phyloP scores from a whole-genome alignment of 2,113 vertebrate species.

The Scomber scombrus region DNA sequence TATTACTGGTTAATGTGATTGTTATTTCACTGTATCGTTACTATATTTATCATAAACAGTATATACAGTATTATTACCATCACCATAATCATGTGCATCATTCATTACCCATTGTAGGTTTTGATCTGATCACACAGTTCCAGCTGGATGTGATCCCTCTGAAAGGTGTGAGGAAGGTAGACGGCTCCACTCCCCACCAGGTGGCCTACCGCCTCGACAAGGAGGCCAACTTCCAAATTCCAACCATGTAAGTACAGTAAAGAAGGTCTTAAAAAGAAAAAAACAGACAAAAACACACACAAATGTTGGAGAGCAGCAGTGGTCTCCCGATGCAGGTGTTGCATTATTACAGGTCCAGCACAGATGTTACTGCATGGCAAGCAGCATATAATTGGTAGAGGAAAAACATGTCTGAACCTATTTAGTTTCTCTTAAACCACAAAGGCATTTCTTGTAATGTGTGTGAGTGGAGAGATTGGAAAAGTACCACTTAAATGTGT shows the following conservation, averaged over 20 bases:
- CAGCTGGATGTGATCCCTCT: slow-evolving; percentile 86
- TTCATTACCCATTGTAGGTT: slow-evolving; percentile 68
- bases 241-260: slow-evolving; percentile 84
- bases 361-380: slow-evolving; percentile 71
- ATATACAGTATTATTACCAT: neutral
- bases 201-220: slow-evolving; percentile 87
- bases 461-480: neutral
- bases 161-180: slow-evolving; percentile 86
- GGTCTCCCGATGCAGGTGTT: slow-evolving; percentile 75
- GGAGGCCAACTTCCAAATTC: slow-evolving; percentile 89
- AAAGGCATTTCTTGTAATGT: slow-evolving; percentile 7
- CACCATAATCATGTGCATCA: neutral
- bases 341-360: slow-evolving; percentile 80
- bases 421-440: slow-evolving; percentile 45
- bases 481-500: neutral
- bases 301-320: slow-evolving; percentile 2
- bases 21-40: too few relatives aligned
- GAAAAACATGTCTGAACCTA: slow-evolving; percentile 75
- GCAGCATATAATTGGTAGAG: slow-evolving; percentile 71
- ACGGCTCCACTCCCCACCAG: slow-evolving; percentile 86
- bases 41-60: too few relatives aligned
- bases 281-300: slow-evolving; percentile 36
- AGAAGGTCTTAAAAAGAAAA: slow-evolving; percentile 14
- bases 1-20: too few relatives aligned
- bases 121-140: slow-evolving; percentile 88